Evolutionary conservation across 2,797 vertebrate species (phyloP), one percentile per base, ranked within the genome.

Genomic region (Amazona finschi): DNA sequence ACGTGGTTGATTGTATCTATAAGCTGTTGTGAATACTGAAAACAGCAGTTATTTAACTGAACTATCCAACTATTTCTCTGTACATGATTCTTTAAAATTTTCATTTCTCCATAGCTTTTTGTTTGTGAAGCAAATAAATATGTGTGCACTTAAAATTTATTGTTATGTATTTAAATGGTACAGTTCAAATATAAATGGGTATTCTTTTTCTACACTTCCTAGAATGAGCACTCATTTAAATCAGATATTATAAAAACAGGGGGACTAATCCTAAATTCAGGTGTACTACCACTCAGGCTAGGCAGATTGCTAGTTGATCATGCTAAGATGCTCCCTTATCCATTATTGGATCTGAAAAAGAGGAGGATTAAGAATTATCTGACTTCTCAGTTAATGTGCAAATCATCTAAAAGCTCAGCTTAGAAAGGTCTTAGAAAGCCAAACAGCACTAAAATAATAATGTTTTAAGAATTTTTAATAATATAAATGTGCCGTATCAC

Each of bases 361-460:
- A 99, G 98, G 98, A 99, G 98, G 98, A 98, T 99, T 99, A 99
- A 98, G 98, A 99, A 99, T 99, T 98, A 99, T 99, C 99, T 98
- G 98, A 98, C 98, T 98, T 98, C 98, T 98, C 98, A 96, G 98
- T 99, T 99, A 99, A 99, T 99, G 98, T 99, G 98, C 98, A 98
- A 98, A 99, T 99, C 98, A 98, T 98, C 98, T 97, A 97, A 98
- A 98, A 98, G 98, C 98, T 98, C 90, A 88, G 97, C 96, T 97
- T 96, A 96, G 96, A 94, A 95, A 95, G 94, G 94, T 97, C 97
- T 96, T 97, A 96, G 96, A 97, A 97, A 95, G 76, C 92, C 21
- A 66, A 92, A 92, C 61, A 97, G 93, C 79, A 95, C 95, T 96
- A 96, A 98, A 97, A 97, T 97, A 92, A 95, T 96, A 85, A 92